Conservation (phyloP, 1,140 invertebrate species). For the Philaenus spumarius region DNA sequence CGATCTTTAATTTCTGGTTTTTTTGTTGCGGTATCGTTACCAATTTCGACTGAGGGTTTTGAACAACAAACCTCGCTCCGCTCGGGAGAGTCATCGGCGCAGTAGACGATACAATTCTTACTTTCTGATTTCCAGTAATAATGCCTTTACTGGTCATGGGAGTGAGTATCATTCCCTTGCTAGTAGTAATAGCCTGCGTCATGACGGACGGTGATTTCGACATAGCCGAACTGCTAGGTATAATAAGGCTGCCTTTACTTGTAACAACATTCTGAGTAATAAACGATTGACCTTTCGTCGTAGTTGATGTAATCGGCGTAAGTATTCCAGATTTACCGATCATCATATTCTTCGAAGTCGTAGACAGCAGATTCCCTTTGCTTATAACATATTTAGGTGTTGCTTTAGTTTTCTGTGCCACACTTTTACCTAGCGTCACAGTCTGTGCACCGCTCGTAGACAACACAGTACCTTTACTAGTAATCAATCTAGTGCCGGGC, state of each 20-base stretch:
- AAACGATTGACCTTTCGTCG: slow-evolving; percentile 5
- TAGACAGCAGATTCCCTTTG: slow-evolving; percentile 9
- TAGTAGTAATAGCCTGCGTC: slow-evolving; percentile 11
- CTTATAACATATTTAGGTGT: slow-evolving; percentile 11
- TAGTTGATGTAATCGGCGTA: not conserved
- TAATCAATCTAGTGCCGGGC: slow-evolving; percentile 11
- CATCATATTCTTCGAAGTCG: slow-evolving; percentile 12
- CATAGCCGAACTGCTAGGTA: not conserved
- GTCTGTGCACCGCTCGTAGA: not conserved
- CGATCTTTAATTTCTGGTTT: slow-evolving; percentile 5
- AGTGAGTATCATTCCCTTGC: slow-evolving; percentile 18
- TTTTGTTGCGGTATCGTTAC: slow-evolving; percentile 1
- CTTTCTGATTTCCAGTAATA: slow-evolving; percentile 6
- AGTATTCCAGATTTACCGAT: slow-evolving; percentile 8
- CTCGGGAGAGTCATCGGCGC: slow-evolving; percentile 1
- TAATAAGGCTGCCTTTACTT: not conserved
- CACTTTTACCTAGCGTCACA: not conserved
- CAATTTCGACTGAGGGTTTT: slow-evolving; percentile 16
- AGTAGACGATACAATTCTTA: slow-evolving; percentile 12
- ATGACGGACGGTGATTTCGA: too few species aligned
- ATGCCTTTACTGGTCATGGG: slow-evolving; percentile 12
- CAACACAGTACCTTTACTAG: slow-evolving; percentile 13
- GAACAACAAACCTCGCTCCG: slow-evolving; percentile 12
- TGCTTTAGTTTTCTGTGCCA: not conserved
- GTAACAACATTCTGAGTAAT: slow-evolving; percentile 4